These are phyloP conservation scores for Eubucco bourcierii DNA, from an alignment of 2,113 vertebrate species.

Conservation along the genomic window DNA sequence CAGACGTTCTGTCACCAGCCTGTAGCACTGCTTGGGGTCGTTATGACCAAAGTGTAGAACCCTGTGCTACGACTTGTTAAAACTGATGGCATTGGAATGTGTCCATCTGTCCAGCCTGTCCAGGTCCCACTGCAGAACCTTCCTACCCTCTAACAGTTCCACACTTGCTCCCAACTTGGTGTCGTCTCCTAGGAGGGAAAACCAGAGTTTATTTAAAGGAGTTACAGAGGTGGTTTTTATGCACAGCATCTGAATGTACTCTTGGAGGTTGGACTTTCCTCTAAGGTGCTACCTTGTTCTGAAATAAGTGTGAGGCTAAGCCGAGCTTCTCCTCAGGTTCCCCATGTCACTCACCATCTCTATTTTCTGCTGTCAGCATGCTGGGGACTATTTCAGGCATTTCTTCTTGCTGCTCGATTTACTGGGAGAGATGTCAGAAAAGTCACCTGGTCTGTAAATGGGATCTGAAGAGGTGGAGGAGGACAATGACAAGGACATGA, in stretches of 20 bases:
- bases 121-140: too few relatives aligned
- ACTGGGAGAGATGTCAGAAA: slow-evolving; percentile 24
- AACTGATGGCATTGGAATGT: too few relatives aligned
- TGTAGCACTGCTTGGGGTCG: too few relatives aligned
- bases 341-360: neutral
- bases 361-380: slow-evolving; percentile 25
- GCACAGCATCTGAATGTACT: neutral
- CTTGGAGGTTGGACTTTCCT: neutral
- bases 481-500: slow-evolving; percentile 37
- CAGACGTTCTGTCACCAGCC: too few relatives aligned
- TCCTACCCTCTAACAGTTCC: too few relatives aligned
- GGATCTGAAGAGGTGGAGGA: slow-evolving; percentile 47
- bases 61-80: too few relatives aligned
- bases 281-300: neutral
- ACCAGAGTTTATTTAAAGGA: neutral
- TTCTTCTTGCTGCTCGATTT: slow-evolving; percentile 36
- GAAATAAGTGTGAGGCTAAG: neutral
- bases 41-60: too few relatives aligned
- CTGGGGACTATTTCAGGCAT: slow-evolving; percentile 32
- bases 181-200: neutral
- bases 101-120: too few relatives aligned
- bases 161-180: too few relatives aligned
- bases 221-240: neutral
- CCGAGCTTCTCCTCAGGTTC: neutral
- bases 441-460: slow-evolving; percentile 57